These are phyloP conservation scores for Torymus tubicola DNA, from an alignment of 2,888 invertebrate genomes.

Conservation along the genomic window DNA sequence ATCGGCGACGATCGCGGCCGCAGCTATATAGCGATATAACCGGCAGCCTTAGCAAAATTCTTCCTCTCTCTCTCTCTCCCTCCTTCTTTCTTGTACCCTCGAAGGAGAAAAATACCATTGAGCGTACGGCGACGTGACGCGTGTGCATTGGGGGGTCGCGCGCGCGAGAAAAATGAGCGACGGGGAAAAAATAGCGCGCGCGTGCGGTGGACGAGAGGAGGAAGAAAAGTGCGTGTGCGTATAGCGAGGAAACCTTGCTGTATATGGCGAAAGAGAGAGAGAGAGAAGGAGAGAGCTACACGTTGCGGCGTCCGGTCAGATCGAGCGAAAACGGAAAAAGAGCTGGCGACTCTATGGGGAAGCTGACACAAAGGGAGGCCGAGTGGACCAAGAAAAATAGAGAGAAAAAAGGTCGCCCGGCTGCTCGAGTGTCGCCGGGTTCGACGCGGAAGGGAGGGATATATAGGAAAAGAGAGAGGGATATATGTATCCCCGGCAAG, in stretches of 20 bases:
- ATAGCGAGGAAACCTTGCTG: neutral
- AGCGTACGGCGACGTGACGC: conserved; percentile 31
- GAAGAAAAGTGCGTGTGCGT: conserved; percentile 15
- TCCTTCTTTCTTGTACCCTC: neutral
- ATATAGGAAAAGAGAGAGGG: too few relatives aligned
- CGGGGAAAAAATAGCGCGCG: conserved; percentile 45
- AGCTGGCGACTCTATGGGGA: neutral
- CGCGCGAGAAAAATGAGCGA: conserved; percentile 47
- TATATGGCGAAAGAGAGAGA: conserved; percentile 18
- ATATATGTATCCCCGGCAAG: too few relatives aligned
- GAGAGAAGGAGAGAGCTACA: too few relatives aligned
- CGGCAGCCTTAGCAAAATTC: conserved; percentile 10
- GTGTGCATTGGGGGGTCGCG: conserved; percentile 20
- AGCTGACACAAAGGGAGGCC: neutral
- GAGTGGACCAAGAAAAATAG: conserved; percentile 12
- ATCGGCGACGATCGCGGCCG: neutral
- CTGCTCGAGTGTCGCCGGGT: neutral
- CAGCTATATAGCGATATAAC: neutral
- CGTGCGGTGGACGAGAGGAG: neutral
- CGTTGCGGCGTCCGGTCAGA: too few relatives aligned
- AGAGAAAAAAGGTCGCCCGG: conserved; percentile 22
- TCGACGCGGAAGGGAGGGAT: neutral
- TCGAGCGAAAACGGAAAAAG: too few relatives aligned
- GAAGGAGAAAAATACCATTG: conserved; percentile 55
- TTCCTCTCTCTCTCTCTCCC: neutral